Base-by-base conservation (phyloP, 2,113 vertebrate genomes). In the Opisthocomus hoazin region DNA sequence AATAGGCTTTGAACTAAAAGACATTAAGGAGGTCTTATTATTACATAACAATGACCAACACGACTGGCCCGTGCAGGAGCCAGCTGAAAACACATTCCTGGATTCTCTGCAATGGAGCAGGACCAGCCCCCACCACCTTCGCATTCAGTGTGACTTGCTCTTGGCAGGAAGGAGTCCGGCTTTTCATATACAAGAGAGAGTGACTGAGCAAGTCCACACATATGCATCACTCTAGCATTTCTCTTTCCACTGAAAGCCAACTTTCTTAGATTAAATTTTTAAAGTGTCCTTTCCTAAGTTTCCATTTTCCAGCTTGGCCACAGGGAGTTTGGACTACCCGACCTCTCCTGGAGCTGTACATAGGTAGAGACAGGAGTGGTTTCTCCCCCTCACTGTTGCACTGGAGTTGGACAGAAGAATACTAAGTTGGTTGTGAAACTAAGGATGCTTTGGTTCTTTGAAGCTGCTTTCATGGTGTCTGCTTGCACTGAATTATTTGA, bases 11-110 rank as follows among this genome's bases (percentile, higher is more conserved):
- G 99, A 99, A 97, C 97, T 98, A 37, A 98, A 99, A 63, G 98
- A 99, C 97, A 99, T 99, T 97, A 99, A 99, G 95, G 99, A 99
- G 92, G 99, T 98, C 92, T 98, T 99, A 94, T 94, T 99, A 93
- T 97, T 99, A 96, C 99, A 99, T 97, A 99, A 99, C 97, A 99
- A 99, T 0, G 99, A 99, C 97, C 99, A 98, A 98, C 99, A 99
- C 82, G 98, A 98, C 18, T 99, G 99, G 98, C 99, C 83, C 98
- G 99, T 23, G 99, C 99, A 11, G 97, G 98, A 74, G 98, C 99
- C 82, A 99, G 99, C 98, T 99, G 99, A 99, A 98, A 96, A 77
- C 46, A 74, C 90, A 83, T 94, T 94, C 76, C 79, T 56, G 87
- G 79, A 32, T 74, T 86, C 87, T 70, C 4, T 61, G 82, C 58